Base-by-base conservation (phyloP, 2,888 invertebrate species). In the Orchesella flavescens region DNA sequence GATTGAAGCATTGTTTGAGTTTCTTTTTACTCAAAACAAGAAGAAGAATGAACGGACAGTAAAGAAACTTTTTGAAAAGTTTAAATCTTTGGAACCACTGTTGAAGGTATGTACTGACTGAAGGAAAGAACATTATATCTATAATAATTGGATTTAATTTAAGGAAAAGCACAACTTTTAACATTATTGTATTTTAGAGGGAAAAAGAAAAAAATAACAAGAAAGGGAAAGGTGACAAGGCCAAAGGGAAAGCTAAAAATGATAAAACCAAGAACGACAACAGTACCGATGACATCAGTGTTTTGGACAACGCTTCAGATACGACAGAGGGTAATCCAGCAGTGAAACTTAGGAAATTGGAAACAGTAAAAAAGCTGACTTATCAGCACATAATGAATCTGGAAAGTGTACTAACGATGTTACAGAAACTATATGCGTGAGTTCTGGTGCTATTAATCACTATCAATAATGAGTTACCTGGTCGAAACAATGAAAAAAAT, bases 1-100 rank as follows among this genome's bases (percentile, higher is more conserved):
- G 0, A 63, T 86, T 24, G 86, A 87, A 75, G 86, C 88, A 0
- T 55, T 84, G 3, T 81, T 88, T 15, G 88, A 88, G 59, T 84
- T 73, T 63, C 13, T 85, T 0, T 57, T 65, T 44, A 55, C 81
- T 17, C 75, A 74, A 17, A 65, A 71, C 13, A 43, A 57, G 44
- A 0, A 24, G 10, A 23, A 44, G 15, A 59, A 57, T 13, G 66
- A 53, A 0, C 49, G 23, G n/a, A 19, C 68, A 17, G 49, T 65
- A 1, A 44, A 75, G 12, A 71, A 74, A 34, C 49, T 87, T 0
- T 85, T 85, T 59, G 69, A 57, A 1, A 85, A 78, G 68, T 69
- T 68, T 17, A 17, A 65, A 23, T 43, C 53, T 19, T 23, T 87
- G 1, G 44, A 68, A 55, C 55, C 13, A 12, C 15, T 43, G 2